phyloP scores from a whole-genome alignment of 1,140 invertebrate genomes.

The Macrostomum lignano region DNA sequence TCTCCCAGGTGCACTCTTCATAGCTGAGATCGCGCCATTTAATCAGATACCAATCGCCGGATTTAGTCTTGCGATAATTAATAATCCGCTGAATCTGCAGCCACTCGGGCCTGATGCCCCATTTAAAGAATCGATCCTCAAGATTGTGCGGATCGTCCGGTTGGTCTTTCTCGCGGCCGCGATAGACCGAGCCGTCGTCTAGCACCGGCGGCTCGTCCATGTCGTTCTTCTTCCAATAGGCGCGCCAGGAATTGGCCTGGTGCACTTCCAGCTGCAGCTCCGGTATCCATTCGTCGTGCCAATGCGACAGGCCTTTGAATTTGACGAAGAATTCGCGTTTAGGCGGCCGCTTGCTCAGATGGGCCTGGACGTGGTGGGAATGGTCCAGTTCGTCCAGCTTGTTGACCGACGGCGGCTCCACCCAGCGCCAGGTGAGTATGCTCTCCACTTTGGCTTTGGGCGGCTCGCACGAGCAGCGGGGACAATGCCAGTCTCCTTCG shows the following conservation, averaged over 20 bases:
- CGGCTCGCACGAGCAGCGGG: conserved; percentile 61
- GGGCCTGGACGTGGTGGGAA: too few relatives aligned
- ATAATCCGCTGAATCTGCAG: conserved; percentile 35
- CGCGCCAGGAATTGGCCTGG: conserved; percentile 68
- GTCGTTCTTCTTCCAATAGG: conserved; percentile 78
- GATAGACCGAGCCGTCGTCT: conserved; percentile 43
- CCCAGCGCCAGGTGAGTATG: conserved; percentile 71
- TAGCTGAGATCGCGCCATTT: conserved; percentile 97
- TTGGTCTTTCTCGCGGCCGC: conserved; percentile 8
- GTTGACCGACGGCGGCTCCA: conserved; percentile 19
- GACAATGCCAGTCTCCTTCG: conserved; percentile 80
- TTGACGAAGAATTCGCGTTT: conserved; percentile 84
- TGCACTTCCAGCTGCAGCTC: conserved; percentile 80
- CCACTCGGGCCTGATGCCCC: conserved; percentile 93
- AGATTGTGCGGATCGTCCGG: conserved; percentile 29
- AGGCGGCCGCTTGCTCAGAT: too few relatives aligned
- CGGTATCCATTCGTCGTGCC: conserved; percentile 87
- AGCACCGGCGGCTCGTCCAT: conserved; percentile 90
- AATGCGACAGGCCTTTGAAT: conserved; percentile 81
- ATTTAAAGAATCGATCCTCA: conserved; percentile 57
- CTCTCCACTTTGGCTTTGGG: conserved; percentile 59
- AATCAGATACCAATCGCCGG: conserved; percentile 39
- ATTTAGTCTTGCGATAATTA: conserved; percentile 14
- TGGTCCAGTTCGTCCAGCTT: too few relatives aligned
- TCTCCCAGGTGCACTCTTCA: conserved; percentile 88